Conservation (phyloP, 2,113 vertebrate species). For the Pogonocichla stellata region DNA sequence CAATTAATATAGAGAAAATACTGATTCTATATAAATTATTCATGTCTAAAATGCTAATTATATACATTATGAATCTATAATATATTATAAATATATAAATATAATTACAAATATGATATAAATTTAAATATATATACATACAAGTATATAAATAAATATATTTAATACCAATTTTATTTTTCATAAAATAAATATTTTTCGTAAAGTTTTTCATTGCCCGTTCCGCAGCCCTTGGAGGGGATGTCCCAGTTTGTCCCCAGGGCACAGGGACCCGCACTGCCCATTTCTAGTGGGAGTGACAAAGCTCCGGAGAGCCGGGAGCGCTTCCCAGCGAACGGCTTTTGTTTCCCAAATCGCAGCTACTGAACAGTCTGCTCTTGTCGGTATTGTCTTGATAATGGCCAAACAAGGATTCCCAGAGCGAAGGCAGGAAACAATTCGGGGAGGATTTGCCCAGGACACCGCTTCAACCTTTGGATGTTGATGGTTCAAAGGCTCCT, state of each 20-base stretch:
- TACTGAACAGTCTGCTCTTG: neutral
- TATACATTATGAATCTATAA: no score
- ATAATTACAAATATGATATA: no score
- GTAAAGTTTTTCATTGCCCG: no score
- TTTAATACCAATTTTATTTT: neutral
- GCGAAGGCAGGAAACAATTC: neutral
- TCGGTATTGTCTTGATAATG: neutral
- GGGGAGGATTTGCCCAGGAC: accelerated
- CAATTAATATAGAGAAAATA: neutral
- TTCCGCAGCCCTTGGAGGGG: neutral
- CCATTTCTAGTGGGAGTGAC: neutral
- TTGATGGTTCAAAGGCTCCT: neutral
- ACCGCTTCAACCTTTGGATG: neutral
- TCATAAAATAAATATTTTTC: no score
- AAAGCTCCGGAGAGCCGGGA: neutral
- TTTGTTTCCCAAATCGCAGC: neutral
- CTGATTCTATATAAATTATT: no score
- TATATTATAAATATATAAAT: neutral
- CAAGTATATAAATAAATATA: neutral
- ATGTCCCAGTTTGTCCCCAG: neutral
- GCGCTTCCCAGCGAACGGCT: accelerated
- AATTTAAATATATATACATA: no score
- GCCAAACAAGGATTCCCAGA: neutral
- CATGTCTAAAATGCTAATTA: neutral
- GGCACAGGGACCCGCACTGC: accelerated